A percentile compares a stretch with the other conserved stretches of the same genome.
Conservation (phyloP, 2,888 invertebrate genomes). For the Caenorhabditis macrosperma region DNA sequence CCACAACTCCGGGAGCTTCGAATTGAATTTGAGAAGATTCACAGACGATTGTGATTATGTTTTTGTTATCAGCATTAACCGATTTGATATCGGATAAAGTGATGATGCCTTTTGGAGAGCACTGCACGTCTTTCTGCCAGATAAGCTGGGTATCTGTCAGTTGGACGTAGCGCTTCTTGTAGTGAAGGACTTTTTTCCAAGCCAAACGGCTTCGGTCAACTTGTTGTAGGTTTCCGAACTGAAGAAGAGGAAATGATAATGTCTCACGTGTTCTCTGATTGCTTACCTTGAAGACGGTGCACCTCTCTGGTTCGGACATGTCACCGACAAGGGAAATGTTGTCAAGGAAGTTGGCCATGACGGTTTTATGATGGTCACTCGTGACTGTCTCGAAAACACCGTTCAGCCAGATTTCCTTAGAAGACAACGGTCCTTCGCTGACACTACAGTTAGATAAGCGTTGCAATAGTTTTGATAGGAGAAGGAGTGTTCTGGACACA, state of each 20-base stretch:
- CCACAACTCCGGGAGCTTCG: slow-evolving; percentile 71
- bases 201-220: slow-evolving; percentile 47
- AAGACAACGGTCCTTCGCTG: slow-evolving; percentile 69
- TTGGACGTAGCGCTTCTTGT: slow-evolving; percentile 70
- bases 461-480: slow-evolving; percentile 79
- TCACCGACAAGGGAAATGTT: slow-evolving; percentile 54
- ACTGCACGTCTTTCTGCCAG: slow-evolving; percentile 74
- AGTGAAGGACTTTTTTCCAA: slow-evolving; percentile 69
- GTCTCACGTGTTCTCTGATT: no score
- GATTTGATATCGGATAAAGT: slow-evolving; percentile 66
- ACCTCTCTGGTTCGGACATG: slow-evolving; percentile 20
- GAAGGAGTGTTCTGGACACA: slow-evolving; percentile 76
- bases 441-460: slow-evolving; percentile 78
- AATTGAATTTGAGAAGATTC: slow-evolving; percentile 70
- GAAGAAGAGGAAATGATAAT: no score
- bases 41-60: slow-evolving; percentile 70
- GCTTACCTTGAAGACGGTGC: slow-evolving; percentile 52
- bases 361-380: slow-evolving; percentile 69
- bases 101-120: slow-evolving; percentile 63
- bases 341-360: slow-evolving; percentile 77
- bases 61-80: slow-evolving; percentile 69
- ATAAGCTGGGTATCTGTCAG: slow-evolving; percentile 72
- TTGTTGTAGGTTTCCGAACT: slow-evolving; percentile 68
- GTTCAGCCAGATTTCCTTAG: slow-evolving; percentile 78
- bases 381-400: slow-evolving; percentile 72